Percentiles rank a stretch among this genome's conserved stretches.
These are phyloP conservation scores for Grammomys surdaster DNA, from an alignment of 2,113 vertebrate species.

Conservation along the genomic window DNA sequence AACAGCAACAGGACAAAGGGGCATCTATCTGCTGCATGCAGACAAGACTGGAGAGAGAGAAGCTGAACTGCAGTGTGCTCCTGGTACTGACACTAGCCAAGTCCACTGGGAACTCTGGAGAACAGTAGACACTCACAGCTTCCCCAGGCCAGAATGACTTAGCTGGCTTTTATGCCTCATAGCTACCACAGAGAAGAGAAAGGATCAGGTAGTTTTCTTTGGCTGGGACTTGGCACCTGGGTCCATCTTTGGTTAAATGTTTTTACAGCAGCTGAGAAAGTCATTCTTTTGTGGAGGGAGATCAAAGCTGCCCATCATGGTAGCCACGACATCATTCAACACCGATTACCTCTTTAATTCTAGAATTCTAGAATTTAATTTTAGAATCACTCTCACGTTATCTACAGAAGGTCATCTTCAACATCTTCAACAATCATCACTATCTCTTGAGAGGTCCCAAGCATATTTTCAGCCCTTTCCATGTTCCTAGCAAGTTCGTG, in stretches of 20 bases:
- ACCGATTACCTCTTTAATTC: background rate
- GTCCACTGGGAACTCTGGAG: background rate
- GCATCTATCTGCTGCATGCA: background rate
- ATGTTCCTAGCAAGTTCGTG: background rate
- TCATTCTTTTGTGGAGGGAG: background rate
- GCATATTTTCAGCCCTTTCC: background rate
- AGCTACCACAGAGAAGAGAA: background rate
- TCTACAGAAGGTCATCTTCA: background rate
- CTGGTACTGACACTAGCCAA: background rate
- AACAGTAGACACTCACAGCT: background rate
- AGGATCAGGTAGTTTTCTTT: background rate
- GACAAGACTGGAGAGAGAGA: background rate
- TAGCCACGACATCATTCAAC: fast-evolving
- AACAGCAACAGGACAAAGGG: background rate
- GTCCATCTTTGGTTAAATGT: background rate
- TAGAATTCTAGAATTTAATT: background rate
- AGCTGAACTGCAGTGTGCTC: background rate
- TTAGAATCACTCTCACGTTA: background rate
- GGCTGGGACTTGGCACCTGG: background rate
- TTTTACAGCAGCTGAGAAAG: background rate
- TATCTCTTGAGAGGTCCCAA: background rate
- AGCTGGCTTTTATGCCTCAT: background rate
- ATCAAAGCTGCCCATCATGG: background rate
- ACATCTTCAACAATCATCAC: background rate
- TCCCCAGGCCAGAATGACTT: background rate